A percentile compares a stretch with the other conserved stretches of the same genome.
phyloP scores from a whole-genome alignment of 2,888 invertebrate genomes.

The Amphipyra tragopoginis region DNA sequence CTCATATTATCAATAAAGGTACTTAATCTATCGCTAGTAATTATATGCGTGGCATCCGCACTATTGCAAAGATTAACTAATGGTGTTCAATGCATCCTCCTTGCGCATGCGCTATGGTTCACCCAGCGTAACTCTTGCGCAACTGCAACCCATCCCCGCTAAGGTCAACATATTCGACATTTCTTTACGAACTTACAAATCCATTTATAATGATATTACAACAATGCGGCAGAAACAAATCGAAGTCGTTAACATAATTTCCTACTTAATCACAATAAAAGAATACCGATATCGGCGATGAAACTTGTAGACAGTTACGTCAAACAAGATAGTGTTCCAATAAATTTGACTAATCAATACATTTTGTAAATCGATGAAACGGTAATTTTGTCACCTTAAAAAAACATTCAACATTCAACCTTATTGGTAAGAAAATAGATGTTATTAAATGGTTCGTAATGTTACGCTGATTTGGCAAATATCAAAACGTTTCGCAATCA shows the following conservation, averaged over 20 bases:
- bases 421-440: conserved; percentile 38
- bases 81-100: conserved; percentile 2
- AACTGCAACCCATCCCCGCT: conserved; percentile 21
- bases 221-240: conserved; percentile 40
- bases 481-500: conserved; percentile 69
- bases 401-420: conserved; percentile 37
- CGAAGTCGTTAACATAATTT: conserved; percentile 40
- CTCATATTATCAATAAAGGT: background rate
- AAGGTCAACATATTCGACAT: conserved; percentile 37
- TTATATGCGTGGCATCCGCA: background rate
- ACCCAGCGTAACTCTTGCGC: conserved; percentile 6
- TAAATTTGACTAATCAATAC: conserved; percentile 51
- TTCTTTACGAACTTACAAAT: conserved; percentile 31
- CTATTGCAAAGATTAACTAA: background rate
- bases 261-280: conserved; percentile 39
- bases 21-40: background rate
- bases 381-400: conserved; percentile 16
- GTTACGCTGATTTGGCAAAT: conserved; percentile 43
- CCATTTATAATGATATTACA: conserved; percentile 28
- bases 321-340: conserved; percentile 40
- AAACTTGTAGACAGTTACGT: conserved; percentile 46
- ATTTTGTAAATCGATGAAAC: conserved; percentile 42
- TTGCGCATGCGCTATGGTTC: background rate
- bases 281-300: conserved; percentile 10
- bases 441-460: conserved; percentile 24